Conservation (phyloP, 2,888 invertebrate species). For the Habroteleia sp. region DNA sequence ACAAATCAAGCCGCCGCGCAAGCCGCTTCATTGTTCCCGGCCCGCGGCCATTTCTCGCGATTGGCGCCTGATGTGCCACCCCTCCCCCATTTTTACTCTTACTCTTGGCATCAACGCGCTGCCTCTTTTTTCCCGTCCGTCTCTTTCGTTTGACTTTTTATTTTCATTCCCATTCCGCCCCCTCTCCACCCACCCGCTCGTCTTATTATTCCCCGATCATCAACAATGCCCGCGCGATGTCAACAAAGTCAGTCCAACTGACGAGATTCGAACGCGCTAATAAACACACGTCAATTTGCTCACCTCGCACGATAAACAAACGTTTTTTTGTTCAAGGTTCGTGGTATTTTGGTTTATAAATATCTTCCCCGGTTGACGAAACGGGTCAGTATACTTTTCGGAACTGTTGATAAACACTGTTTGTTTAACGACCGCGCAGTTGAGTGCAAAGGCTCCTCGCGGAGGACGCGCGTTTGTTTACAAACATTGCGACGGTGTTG, state of each 20-base stretch:
- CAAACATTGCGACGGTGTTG: too few relatives aligned
- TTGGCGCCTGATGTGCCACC: constrained; percentile 62
- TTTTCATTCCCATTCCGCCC: constrained; percentile 16
- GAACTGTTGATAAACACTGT: too few relatives aligned
- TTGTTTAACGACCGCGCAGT: too few relatives aligned
- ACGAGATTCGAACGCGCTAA: neutral
- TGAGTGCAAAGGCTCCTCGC: too few relatives aligned
- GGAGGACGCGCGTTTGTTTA: too few relatives aligned
- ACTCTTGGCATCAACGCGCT: constrained; percentile 23
- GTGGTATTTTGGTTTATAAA: too few relatives aligned
- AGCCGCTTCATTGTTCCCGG: constrained; percentile 72
- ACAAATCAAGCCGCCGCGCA: constrained; percentile 78
- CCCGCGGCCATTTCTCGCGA: constrained; percentile 68
- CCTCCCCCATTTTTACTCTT: constrained; percentile 40
- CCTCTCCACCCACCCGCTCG: constrained; percentile 1
- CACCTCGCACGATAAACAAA: neutral
- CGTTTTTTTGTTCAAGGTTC: too few relatives aligned
- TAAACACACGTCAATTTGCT: neutral
- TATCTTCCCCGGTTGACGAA: too few relatives aligned
- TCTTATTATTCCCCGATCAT: neutral
- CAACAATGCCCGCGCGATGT: constrained; percentile 1
- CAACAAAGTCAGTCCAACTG: neutral
- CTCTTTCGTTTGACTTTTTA: constrained; percentile 31
- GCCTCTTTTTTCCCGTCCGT: constrained; percentile 21
- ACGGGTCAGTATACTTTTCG: too few relatives aligned